Base-by-base conservation (phyloP, 2,113 vertebrate genomes). In the Girardinichthys multiradiatus region DNA sequence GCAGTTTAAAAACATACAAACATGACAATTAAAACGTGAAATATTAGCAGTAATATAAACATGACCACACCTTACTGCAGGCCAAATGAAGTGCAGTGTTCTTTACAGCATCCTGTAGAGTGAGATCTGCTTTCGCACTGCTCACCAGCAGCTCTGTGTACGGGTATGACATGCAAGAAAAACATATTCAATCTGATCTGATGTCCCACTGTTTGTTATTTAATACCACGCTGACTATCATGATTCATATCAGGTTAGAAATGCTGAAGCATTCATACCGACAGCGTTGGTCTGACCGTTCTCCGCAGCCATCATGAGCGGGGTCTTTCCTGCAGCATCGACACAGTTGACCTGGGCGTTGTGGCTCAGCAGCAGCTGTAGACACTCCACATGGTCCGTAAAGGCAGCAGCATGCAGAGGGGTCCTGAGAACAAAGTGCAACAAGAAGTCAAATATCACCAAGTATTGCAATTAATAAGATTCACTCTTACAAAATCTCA, bases 231-330 rank as follows among this genome's bases (percentile, higher is more conserved):
- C 12, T 35, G 29, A 67, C 62, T 61, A 54, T 54, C 39, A n/a
- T 6, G 12, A 27, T 14, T 4, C 1, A 7, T 6, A n/a, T 28
- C 13, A 33, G 26, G 14, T 63, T 42, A 27, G 66, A 72, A 65
- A 31, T 0, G 26, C 31, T 26, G 51, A 64, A 63, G 31, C 3
- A 3, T n/a, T 68, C 91, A 10, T 97, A 99, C 98, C 98, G 77
- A 99, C 97, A 82, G 98, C 95, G 60, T 97, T 99, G 0, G 97
- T 97, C 81, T 99, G 98, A 71, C 98, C 98, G 19, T 98, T 99
- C 90, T 98, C 96, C 59, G 98, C 97, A 33, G 98, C 96, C 98
- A 99, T 99, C 98, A 99, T 99, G 70, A 99, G 94, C 30, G 98
- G 95, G 7, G 97, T 99, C 83, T 97, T 98, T 76, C 98, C 98